Conservation (phyloP, 2,888 invertebrate genomes). For the Apamea monoglypha region DNA sequence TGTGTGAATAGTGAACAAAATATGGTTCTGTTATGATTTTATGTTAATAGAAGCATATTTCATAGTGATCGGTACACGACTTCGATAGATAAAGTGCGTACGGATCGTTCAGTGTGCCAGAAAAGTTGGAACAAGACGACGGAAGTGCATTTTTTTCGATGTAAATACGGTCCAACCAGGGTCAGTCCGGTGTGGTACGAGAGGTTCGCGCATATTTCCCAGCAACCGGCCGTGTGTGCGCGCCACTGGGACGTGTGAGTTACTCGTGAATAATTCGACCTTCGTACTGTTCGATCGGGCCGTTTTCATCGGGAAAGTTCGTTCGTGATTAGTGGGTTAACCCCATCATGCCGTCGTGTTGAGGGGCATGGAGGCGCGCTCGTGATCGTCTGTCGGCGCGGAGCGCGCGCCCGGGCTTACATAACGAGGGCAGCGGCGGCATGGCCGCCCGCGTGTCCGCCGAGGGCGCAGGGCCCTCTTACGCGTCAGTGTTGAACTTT, state of each 20-base stretch:
- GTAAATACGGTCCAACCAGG: slow-evolving; percentile 89
- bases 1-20: slow-evolving; percentile 91
- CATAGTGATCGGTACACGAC: slow-evolving; percentile 78
- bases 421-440: slow-evolving; percentile 89
- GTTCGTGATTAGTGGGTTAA: slow-evolving; percentile 82
- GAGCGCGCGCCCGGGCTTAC: slow-evolving; percentile 90
- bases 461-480: slow-evolving; percentile 92
- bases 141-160: slow-evolving; percentile 89
- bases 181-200: slow-evolving; percentile 87
- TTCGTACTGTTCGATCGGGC: slow-evolving; percentile 81
- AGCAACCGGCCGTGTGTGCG: slow-evolving; percentile 74
- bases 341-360: slow-evolving; percentile 88
- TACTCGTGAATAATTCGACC: slow-evolving; percentile 79
- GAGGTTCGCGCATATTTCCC: slow-evolving; percentile 83
- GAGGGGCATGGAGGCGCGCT: slow-evolving; percentile 89
- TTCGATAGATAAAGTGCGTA: slow-evolving; percentile 81
- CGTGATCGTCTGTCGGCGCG: slow-evolving; percentile 90
- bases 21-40: slow-evolving; percentile 88
- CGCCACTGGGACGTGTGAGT: slow-evolving; percentile 75
- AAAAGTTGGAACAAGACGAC: slow-evolving; percentile 84
- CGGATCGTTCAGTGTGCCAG: slow-evolving; percentile 81
- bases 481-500: slow-evolving; percentile 93
- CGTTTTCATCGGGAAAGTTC: slow-evolving; percentile 80
- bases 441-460: slow-evolving; percentile 90
- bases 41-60: slow-evolving; percentile 79